phyloP scores from a whole-genome alignment of 2,113 vertebrate species.

The Cynocephalus volans region DNA sequence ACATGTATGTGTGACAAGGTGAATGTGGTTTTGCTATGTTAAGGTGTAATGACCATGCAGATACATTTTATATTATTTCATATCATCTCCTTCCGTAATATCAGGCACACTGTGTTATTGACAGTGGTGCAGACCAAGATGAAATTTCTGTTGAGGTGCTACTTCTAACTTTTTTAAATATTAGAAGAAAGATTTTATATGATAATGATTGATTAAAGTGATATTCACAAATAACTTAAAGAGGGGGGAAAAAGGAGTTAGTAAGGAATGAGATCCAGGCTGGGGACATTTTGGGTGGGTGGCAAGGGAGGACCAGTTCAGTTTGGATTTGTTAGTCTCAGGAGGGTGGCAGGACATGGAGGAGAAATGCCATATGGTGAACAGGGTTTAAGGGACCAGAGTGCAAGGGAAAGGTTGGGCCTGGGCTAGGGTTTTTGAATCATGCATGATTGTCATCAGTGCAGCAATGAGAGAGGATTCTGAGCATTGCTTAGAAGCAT shows the following conservation, averaged over 20 bases:
- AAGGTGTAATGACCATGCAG: not conserved
- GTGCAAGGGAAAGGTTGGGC: not conserved
- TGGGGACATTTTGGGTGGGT: not conserved
- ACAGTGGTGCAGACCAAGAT: not conserved
- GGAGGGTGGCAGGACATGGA: accelerated
- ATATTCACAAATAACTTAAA: not conserved
- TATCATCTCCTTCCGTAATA: slow-evolving; percentile 12
- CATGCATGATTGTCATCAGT: not conserved
- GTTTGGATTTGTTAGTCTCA: not conserved
- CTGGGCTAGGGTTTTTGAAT: not conserved
- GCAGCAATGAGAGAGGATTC: not conserved
- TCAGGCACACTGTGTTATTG: not conserved
- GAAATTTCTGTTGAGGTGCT: not conserved
- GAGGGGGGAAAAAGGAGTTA: not conserved
- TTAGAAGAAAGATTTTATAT: not conserved
- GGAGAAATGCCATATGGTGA: not conserved
- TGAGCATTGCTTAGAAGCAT: not conserved
- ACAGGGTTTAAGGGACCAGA: not conserved
- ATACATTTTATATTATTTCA: not conserved
- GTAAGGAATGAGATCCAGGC: not conserved
- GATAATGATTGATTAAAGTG: not conserved
- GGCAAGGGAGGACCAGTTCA: not conserved
- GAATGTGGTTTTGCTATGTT: not conserved
- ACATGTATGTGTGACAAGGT: not conserved
- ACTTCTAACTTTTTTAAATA: not conserved